Evolutionary conservation across 2,113 vertebrate species (phyloP).

Genomic region (Ahaetulla prasina): DNA sequence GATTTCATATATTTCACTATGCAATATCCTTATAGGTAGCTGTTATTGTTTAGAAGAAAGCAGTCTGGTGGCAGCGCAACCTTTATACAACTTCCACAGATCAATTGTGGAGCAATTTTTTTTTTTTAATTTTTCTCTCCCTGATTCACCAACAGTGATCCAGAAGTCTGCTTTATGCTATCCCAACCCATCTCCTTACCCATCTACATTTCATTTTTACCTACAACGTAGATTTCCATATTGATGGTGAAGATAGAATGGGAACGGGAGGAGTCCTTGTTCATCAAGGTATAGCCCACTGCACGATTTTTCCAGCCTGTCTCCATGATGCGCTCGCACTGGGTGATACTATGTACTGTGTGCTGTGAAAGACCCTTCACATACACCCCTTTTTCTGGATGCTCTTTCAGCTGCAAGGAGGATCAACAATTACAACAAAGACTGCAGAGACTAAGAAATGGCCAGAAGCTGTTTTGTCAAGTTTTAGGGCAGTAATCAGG

Average conservation of each 20-base stretch:
- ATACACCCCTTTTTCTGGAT: constrained; percentile 77
- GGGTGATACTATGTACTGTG: constrained; percentile 73
- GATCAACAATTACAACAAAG: not conserved
- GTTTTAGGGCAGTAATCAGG: not conserved
- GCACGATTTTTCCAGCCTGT: constrained; percentile 83
- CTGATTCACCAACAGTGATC: not conserved
- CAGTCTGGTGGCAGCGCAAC: not conserved
- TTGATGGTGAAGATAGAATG: constrained; percentile 87
- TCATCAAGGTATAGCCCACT: constrained; percentile 83
- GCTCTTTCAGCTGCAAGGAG: constrained; percentile 83
- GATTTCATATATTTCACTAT: not conserved
- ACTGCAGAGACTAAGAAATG: rapidly evolving
- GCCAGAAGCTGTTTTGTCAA: not conserved
- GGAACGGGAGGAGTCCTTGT: constrained; percentile 85
- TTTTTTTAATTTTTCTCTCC: not conserved
- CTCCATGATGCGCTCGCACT: constrained; percentile 82
- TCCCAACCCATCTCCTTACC: rapidly evolving
- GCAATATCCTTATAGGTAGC: not conserved
- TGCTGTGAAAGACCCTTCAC: constrained; percentile 84
- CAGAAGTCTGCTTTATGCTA: not conserved
- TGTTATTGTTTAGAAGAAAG: not conserved
- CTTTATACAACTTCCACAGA: not conserved
- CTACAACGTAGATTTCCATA: constrained; percentile 79
- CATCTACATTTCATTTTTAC: constrained; percentile 53
- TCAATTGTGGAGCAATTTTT: not conserved